Percentiles rank a stretch among this genome's conserved stretches.
Evolutionary conservation across 2,113 vertebrate species (phyloP).

Genomic region (Lophura nycthemera): DNA sequence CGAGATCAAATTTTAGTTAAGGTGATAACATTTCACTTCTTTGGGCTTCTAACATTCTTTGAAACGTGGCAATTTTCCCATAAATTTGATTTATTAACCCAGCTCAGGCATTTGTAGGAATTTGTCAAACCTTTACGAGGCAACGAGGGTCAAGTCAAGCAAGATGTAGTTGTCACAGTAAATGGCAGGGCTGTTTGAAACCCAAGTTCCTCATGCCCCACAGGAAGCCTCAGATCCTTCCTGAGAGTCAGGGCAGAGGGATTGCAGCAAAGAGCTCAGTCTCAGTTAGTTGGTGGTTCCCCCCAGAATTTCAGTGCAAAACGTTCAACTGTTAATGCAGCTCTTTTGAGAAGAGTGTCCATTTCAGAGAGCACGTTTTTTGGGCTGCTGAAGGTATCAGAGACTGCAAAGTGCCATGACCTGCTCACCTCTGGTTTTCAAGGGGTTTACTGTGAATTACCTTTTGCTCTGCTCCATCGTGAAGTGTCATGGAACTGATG

Average conservation of each 20-base stretch:
- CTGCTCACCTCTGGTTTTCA: not conserved
- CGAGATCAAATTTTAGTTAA: conserved; percentile 50
- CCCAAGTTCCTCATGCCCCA: not conserved
- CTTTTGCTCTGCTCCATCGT: not conserved
- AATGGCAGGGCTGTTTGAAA: conserved; percentile 15
- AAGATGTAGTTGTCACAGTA: not conserved
- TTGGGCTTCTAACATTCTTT: conserved; percentile 33
- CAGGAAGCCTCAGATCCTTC: conserved; percentile 32
- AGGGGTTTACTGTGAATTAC: not conserved
- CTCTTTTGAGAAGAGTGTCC: not conserved
- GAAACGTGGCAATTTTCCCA: conserved; percentile 37
- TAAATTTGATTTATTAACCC: conserved; percentile 53
- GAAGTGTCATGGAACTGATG: not conserved
- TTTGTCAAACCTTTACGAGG: conserved; percentile 41
- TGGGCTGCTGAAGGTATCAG: not conserved
- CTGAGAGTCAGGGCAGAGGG: not conserved
- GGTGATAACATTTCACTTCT: conserved; percentile 53
- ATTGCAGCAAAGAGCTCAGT: not conserved
- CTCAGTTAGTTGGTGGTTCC: not conserved
- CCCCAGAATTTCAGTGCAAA: conserved; percentile 11
- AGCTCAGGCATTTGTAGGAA: conserved; percentile 24
- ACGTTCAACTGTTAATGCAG: not conserved
- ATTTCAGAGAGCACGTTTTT: not conserved
- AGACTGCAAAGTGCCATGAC: not conserved
- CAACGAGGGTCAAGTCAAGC: not conserved